These are phyloP conservation scores for Monomorium pharaonis DNA, from an alignment of 1,140 invertebrate species.

Conservation along the genomic window DNA sequence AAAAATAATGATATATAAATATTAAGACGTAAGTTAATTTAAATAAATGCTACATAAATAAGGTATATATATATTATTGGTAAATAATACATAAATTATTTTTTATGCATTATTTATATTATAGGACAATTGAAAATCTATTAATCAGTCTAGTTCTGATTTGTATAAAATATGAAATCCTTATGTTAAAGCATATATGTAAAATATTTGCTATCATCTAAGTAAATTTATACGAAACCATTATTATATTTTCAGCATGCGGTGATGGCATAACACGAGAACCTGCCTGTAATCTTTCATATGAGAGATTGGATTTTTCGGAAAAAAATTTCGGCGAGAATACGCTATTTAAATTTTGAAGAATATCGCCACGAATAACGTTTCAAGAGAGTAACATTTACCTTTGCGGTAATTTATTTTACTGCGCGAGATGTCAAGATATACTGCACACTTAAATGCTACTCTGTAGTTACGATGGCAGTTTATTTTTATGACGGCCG, in stretches of 20 bases:
- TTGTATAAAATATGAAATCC: not conserved
- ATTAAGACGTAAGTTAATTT: not conserved
- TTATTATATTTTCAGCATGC: not conserved
- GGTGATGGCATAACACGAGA: not conserved
- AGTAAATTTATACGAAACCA: not conserved
- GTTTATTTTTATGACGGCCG: conserved; percentile 2
- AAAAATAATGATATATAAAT: no score
- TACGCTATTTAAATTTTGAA: conserved; percentile 10
- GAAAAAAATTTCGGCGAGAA: not conserved
- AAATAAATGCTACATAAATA: not conserved
- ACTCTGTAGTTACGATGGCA: not conserved
- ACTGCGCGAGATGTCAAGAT: conserved; percentile 12
- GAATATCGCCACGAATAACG: not conserved
- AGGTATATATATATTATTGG: not conserved
- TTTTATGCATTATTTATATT: not conserved
- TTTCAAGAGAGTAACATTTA: conserved; percentile 5
- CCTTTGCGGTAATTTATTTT: conserved; percentile 27
- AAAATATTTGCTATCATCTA: not conserved
- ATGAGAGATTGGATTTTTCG: not conserved
- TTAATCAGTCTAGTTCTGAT: not conserved
- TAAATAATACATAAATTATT: not conserved
- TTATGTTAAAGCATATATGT: not conserved
- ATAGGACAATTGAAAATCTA: not conserved
- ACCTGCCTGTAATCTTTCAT: not conserved
- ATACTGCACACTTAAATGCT: conserved; percentile 34